Base-by-base conservation (phyloP, 2,113 vertebrate species). In the Bambusicola thoracicus region DNA sequence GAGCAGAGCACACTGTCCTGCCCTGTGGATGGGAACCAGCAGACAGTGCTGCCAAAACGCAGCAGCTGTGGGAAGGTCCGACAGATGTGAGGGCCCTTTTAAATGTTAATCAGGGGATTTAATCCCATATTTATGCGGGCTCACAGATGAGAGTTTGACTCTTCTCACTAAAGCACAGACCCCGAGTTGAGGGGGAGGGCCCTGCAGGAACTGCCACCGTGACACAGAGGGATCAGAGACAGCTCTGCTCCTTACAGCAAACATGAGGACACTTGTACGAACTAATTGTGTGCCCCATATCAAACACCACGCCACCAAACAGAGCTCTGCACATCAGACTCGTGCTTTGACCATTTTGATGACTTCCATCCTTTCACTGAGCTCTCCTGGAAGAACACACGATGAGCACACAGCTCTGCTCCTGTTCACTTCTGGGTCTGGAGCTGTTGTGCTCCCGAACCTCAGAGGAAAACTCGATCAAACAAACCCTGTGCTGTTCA, bases 21-120 rank as follows among this genome's bases (percentile, higher is more conserved):
- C 48, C 48, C 48, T 14, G 63, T 89, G 87, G 92, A 93, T 92
- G 95, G 90, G 82, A 82, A 46, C 66, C 70, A 88, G 89, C 89
- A 48, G 46, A 48, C 46, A 48, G 10, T 21, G 46, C 46, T 21
- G 20, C 48, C 48, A 24, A 48, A 75, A 63, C 43, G 72, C 51
- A 93, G 73, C 88, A 93, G 95, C 81, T 91, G 89, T 58, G 89
- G 58, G 58, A 68, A 55, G 73, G 65, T 73, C 74, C 62, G 81
- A 67, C 89, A 74, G 78, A 89, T 69, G 51, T 53, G 61, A 44
- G 34, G n/a, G 65, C 62, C 82, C 87, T 94, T 90, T 92, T 81
- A 75, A 85, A 94, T 94, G 92, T 56, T 91, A 95, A 97, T 95
- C 80, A 72, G 72, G 41, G 73, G 65, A 20, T 66, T 94, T 85